These are phyloP conservation scores for Lanius collurio DNA, from an alignment of 2,113 vertebrate species.

Conservation along the genomic window DNA sequence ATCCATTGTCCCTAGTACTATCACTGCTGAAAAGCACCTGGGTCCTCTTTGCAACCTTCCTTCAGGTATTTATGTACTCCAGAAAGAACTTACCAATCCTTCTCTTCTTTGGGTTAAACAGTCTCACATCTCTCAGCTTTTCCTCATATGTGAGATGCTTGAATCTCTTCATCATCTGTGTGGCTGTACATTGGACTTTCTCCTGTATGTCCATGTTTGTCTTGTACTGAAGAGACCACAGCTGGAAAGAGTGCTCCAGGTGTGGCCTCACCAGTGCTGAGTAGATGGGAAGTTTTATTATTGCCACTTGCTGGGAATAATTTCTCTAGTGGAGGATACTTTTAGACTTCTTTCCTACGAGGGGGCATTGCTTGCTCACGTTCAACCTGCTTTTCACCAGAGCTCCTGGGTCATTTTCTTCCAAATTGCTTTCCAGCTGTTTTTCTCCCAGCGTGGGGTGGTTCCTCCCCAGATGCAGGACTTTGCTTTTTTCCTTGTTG, in stretches of 20 bases:
- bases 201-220: neutral
- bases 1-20: neutral
- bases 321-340: neutral
- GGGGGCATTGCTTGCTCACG: neutral
- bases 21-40: neutral
- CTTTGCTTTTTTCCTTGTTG: neutral
- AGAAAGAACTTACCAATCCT: neutral
- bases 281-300: neutral
- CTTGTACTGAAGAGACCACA: neutral
- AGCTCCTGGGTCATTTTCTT: neutral
- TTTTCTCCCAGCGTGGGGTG: neutral
- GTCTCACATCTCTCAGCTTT: neutral
- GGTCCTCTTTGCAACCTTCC: neutral
- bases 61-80: neutral
- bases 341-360: neutral
- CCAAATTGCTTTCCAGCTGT: neutral
- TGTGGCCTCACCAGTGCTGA: neutral
- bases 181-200: neutral
- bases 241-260: neutral
- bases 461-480: neutral
- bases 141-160: neutral
- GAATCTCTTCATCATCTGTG: neutral
- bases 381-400: neutral
- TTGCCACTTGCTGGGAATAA: neutral
- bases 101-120: neutral